Percentiles rank a stretch among this genome's conserved stretches.
Conservation (phyloP, 2,888 invertebrate species). For the Cylloceria caligata region DNA sequence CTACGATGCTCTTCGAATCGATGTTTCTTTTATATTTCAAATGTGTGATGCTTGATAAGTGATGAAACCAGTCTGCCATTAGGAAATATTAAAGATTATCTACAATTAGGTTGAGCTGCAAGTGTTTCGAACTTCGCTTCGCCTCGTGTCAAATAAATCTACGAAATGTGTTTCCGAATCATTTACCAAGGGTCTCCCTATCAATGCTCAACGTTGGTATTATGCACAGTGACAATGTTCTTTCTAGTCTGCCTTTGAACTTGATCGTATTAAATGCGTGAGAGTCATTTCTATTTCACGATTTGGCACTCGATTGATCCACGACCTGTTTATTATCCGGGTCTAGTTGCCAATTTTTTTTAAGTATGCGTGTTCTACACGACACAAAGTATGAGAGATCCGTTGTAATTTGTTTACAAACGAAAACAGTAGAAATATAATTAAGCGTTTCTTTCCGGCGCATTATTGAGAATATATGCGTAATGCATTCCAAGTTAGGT, state of each 20-base stretch:
- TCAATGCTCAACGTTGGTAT: not conserved
- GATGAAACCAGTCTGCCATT: not conserved
- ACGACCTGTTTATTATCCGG: conserved; percentile 55
- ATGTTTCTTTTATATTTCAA: not conserved
- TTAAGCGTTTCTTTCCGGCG: not conserved
- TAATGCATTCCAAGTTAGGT: conserved; percentile 35
- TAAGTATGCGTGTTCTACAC: not conserved
- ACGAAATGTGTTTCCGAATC: not conserved
- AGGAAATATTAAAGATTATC: not conserved
- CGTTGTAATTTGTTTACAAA: not conserved
- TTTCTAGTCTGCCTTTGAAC: conserved; percentile 65
- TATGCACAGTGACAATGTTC: conserved; percentile 22
- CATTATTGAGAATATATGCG: conserved; percentile 35
- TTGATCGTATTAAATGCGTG: conserved; percentile 53
- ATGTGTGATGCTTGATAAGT: not conserved
- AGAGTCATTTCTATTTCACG: conserved; percentile 60
- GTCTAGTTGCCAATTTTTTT: conserved; percentile 65
- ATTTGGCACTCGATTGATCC: conserved; percentile 65
- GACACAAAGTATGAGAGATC: not conserved
- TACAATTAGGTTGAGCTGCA: not conserved
- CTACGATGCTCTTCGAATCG: not conserved
- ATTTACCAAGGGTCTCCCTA: not conserved
- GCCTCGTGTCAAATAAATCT: not conserved
- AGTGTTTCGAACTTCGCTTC: not conserved
- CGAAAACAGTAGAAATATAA: not conserved